phyloP scores from a whole-genome alignment of 2,113 vertebrate species.

The Brienomyrus brachyistius region DNA sequence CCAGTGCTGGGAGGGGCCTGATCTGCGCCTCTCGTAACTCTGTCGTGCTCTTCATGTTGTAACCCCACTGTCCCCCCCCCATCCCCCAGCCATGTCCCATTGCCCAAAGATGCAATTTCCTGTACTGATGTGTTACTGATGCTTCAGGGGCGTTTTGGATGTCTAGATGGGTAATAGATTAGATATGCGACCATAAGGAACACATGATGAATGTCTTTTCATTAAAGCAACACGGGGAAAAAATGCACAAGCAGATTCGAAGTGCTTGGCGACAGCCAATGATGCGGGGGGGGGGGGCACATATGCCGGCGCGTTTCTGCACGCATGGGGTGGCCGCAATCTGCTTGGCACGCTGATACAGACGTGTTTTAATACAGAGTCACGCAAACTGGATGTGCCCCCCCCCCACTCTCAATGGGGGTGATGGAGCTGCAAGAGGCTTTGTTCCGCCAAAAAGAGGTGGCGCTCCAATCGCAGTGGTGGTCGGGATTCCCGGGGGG shows the following conservation, averaged over 20 bases:
- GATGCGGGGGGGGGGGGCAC: background rate
- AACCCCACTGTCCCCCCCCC: background rate
- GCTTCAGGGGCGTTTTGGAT: constrained; percentile 19
- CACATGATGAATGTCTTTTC: constrained; percentile 59
- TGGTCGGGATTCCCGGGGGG: background rate
- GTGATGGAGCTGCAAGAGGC: background rate
- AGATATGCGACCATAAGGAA: constrained; percentile 38
- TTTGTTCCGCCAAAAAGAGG: background rate
- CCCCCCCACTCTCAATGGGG: background rate
- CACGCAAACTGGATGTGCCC: background rate
- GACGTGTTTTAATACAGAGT: constrained; percentile 14
- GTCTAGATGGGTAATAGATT: constrained; percentile 34
- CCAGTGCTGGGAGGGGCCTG: background rate
- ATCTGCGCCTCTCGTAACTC: background rate
- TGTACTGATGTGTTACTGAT: constrained; percentile 14
- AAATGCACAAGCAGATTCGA: constrained; percentile 25
- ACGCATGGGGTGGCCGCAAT: constrained; percentile 3
- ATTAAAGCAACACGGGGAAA: constrained; percentile 42
- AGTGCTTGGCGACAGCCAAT: constrained; percentile 16
- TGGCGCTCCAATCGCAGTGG: background rate
- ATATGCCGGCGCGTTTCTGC: background rate
- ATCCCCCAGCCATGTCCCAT: background rate
- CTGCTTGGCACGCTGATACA: constrained; percentile 15
- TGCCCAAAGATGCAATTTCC: constrained; percentile 16
- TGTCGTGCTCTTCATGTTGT: background rate